Conservation (phyloP, 2,113 vertebrate species). For the Pungitius pungitius region DNA sequence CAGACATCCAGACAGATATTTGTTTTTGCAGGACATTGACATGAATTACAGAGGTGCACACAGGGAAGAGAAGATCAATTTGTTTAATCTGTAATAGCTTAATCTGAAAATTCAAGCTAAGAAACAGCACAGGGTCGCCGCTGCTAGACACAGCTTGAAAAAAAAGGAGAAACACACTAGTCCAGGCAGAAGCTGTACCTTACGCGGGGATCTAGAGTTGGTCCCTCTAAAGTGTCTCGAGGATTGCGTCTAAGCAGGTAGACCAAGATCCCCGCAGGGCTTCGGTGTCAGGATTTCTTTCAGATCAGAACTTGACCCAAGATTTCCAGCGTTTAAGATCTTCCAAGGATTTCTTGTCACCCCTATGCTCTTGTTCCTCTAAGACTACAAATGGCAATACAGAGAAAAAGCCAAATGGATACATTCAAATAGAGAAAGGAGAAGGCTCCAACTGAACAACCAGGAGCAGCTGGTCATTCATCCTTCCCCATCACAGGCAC, state of each 20-base stretch:
- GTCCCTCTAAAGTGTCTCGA: constrained; percentile 22
- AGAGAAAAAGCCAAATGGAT: constrained; percentile 21
- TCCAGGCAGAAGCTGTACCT: constrained; percentile 32
- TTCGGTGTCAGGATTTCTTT: not conserved
- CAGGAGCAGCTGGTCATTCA: constrained; percentile 53
- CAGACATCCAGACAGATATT: not conserved
- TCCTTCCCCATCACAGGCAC: constrained; percentile 50
- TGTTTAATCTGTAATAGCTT: constrained; percentile 32
- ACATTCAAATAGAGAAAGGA: constrained; percentile 1
- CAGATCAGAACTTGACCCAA: not conserved
- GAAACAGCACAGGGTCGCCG: constrained; percentile 1
- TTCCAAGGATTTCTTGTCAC: constrained; percentile 11
- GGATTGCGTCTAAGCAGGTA: constrained; percentile 21
- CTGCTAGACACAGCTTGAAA: constrained; percentile 26
- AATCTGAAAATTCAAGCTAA: constrained; percentile 30
- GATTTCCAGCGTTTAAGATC: constrained; percentile 8
- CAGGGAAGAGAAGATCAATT: not conserved
- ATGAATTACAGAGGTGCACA: not conserved
- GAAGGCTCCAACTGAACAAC: constrained; percentile 14
- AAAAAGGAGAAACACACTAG: constrained; percentile 22
- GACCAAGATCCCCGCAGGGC: constrained; percentile 18
- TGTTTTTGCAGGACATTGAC: not conserved
- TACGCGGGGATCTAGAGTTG: constrained; percentile 24
- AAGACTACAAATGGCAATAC: constrained; percentile 5
- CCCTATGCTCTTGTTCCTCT: constrained; percentile 1